A percentile compares a stretch with the other conserved stretches of the same genome.
Conservation (phyloP, 2,797 vertebrate species). For the Dallia pectoralis region DNA sequence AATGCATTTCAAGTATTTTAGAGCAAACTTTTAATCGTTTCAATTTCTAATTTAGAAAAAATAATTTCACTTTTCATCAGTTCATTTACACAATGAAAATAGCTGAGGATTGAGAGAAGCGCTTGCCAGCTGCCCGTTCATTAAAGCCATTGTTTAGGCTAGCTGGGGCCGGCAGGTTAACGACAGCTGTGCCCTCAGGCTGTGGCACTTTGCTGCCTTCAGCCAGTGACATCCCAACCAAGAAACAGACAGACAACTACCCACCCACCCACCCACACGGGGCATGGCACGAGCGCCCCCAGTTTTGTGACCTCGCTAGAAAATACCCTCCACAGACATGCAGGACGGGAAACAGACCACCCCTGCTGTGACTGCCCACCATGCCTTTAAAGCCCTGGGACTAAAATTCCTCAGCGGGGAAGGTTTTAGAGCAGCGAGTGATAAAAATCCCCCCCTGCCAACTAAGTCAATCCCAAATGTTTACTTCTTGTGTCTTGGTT, state of each 20-base stretch:
- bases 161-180: background rate
- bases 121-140: background rate
- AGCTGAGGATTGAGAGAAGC: background rate
- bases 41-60: background rate
- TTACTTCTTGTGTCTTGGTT: constrained; percentile 34
- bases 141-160: background rate
- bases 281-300: background rate
- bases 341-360: background rate
- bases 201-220: background rate
- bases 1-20: background rate
- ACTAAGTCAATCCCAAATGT: constrained; percentile 45
- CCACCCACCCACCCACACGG: background rate
- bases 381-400: constrained; percentile 18
- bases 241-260: background rate
- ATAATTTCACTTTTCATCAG: background rate
- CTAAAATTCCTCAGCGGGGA: constrained; percentile 39
- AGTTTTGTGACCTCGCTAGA: background rate
- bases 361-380: constrained; percentile 8
- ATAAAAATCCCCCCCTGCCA: constrained; percentile 18
- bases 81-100: background rate
- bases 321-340: background rate
- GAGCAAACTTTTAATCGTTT: background rate
- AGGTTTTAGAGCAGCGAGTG: background rate
- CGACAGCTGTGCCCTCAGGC: background rate
- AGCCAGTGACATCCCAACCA: background rate